Conservation (phyloP, 1,140 invertebrate species). For the Drosophila nigrodunni region DNA sequence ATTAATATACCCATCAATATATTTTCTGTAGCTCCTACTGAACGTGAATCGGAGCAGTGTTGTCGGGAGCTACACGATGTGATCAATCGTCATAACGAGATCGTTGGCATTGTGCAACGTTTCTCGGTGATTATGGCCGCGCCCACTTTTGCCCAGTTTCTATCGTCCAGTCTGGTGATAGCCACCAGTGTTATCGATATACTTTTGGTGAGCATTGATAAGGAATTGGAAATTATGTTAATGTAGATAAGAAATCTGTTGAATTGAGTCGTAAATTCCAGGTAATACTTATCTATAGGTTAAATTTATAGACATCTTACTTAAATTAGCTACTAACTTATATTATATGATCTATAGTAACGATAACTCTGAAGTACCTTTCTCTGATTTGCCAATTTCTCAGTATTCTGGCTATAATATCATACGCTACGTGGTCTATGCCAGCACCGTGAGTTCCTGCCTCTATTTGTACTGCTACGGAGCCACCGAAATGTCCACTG, state of each 20-base stretch:
- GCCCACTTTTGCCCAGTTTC: slow-evolving; percentile 62
- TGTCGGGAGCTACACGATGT: slow-evolving; percentile 47
- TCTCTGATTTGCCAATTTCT: not conserved
- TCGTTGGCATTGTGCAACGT: slow-evolving; percentile 49
- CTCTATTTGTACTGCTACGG: slow-evolving; percentile 65
- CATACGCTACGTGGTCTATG: slow-evolving; percentile 65
- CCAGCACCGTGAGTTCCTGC: slow-evolving; percentile 45
- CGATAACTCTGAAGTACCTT: not conserved
- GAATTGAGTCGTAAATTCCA: too few relatives aligned
- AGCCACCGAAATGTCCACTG: slow-evolving; percentile 56
- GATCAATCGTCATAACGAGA: slow-evolving; percentile 66
- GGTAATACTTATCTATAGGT: too few relatives aligned
- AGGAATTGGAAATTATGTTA: too few relatives aligned
- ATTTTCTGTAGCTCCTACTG: slow-evolving; percentile 25
- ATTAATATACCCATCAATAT: not conserved
- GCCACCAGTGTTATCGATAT: slow-evolving; percentile 71
- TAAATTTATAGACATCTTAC: not conserved
- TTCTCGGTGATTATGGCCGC: slow-evolving; percentile 61
- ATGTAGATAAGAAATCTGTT: too few relatives aligned
- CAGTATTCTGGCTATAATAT: slow-evolving; percentile 68
- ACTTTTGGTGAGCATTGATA: slow-evolving; percentile 45
- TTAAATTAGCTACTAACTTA: not conserved
- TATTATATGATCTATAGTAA: not conserved
- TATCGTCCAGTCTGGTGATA: slow-evolving; percentile 64
- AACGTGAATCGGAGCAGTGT: slow-evolving; percentile 24